phyloP scores from a whole-genome alignment of 2,797 vertebrate species.

The Aselliscus stoliczkanus region DNA sequence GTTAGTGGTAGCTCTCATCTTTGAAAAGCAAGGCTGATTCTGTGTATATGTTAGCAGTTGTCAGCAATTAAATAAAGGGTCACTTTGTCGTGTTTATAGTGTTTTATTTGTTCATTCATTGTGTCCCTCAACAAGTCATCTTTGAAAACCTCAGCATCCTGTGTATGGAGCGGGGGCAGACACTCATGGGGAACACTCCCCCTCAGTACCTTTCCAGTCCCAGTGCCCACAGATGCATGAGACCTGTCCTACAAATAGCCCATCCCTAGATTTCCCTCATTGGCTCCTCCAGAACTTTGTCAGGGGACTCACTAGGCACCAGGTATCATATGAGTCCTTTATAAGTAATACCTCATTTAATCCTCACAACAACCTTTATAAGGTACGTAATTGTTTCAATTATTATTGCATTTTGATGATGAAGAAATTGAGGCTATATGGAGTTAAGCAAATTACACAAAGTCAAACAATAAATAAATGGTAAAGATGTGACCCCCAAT shows the following conservation, averaged over 20 bases:
- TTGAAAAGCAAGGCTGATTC: neutral
- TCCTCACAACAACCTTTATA: neutral
- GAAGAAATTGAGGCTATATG: neutral
- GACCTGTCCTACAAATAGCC: neutral
- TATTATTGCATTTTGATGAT: neutral
- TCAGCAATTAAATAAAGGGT: neutral
- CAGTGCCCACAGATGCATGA: fast-evolving
- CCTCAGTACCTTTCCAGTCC: neutral
- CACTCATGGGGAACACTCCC: neutral
- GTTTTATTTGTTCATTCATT: neutral
- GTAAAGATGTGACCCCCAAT: neutral
- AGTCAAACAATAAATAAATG: neutral
- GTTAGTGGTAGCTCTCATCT: neutral
- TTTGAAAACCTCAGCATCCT: neutral
- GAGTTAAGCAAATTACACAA: neutral
- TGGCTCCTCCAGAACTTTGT: neutral
- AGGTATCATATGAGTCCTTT: neutral
- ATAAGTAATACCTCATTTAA: neutral
- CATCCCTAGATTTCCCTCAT: neutral
- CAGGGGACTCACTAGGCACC: neutral
- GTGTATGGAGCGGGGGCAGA: neutral
- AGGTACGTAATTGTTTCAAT: neutral
- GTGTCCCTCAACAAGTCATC: neutral
- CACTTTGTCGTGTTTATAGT: neutral
- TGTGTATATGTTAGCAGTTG: neutral